Base-by-base conservation (phyloP, 2,797 vertebrate species). In the Psittacula echo region DNA sequence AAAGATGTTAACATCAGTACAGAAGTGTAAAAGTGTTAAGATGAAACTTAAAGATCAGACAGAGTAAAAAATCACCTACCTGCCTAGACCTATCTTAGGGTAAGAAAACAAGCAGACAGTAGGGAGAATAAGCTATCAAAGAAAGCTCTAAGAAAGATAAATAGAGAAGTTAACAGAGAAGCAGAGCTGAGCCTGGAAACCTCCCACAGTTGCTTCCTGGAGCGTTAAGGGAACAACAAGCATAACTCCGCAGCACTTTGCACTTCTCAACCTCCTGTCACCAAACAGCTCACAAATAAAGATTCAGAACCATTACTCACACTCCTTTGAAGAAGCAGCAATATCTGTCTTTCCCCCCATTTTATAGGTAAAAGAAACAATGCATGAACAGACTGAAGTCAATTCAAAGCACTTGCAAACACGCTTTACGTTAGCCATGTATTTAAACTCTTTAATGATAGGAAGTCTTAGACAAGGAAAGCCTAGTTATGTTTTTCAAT, bases 261-360 rank as follows among this genome's bases (percentile, higher is more conserved):
- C 41, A 3, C 20, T 84, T 71, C 68, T 48, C 66, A 84, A 8
- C 27, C 13, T 79, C 20, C 88, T 32, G 47, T 50, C 42, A 54
- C 44, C 50, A 74, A 80, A 66, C 5, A 87, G 41, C 29, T 82
- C n/a, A n/a, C 15, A n/a, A 76, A 73, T 32, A 81, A 53, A 7
- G 9, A 82, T 48, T 68, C 68, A 44, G 62, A 78, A 54, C 23
- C 50, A 62, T 5, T 62, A 13, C 29, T 80, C 6, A 2, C 37
- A 22, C 16, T 65, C 32, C 29, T 77, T 34, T 45, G 21, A 75
- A 78, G 37, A 6, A 37, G 11, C 24, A 42, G 26, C 34, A 78
- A 8, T 18, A 51, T 8, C 30, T 62, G 13, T 73, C 14, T 9
- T 4, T 0, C 1, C 20, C 37, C 4, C 16, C 4, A 4, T 62